phyloP scores from a whole-genome alignment of 2,113 vertebrate species.

The Fukomys damarensis region DNA sequence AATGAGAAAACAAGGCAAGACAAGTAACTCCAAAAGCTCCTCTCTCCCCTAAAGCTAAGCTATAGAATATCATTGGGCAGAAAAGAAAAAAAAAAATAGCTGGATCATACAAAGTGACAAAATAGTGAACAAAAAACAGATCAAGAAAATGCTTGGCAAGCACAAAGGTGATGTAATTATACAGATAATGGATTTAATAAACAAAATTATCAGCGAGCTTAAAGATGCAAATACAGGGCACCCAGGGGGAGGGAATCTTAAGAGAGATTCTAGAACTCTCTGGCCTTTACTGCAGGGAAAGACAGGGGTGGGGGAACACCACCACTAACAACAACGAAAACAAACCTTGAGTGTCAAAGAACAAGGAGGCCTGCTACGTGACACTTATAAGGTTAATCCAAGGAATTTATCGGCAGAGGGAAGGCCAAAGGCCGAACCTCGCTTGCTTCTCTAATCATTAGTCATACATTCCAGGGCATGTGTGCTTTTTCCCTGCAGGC shows the following conservation, averaged over 20 bases:
- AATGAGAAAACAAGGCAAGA: not conserved
- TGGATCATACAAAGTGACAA: not conserved
- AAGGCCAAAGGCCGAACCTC: not conserved
- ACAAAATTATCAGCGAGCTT: not conserved
- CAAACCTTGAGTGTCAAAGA: not conserved
- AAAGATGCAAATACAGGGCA: not conserved
- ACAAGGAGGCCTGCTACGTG: not conserved
- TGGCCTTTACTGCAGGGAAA: not conserved
- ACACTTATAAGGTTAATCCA: not conserved
- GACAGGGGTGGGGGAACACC: no score
- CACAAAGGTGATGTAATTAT: not conserved
- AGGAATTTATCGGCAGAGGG: not conserved
- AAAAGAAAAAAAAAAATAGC: not conserved
- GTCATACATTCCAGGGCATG: no score
- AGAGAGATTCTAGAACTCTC: not conserved
- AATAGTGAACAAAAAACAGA: not conserved
- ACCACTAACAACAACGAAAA: no score
- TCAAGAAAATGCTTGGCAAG: not conserved
- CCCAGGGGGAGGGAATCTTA: not conserved
- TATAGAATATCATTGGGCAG: not conserved
- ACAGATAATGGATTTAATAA: not conserved
- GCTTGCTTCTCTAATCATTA: not conserved
- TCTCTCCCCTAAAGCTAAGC: not conserved
- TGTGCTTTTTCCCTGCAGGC: not conserved
- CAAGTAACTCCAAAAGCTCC: not conserved